Percentiles rank a stretch among this genome's conserved stretches.
Evolutionary conservation across 2,888 invertebrate genomes (phyloP).

Genomic region (Trypoxylon attenuatum): DNA sequence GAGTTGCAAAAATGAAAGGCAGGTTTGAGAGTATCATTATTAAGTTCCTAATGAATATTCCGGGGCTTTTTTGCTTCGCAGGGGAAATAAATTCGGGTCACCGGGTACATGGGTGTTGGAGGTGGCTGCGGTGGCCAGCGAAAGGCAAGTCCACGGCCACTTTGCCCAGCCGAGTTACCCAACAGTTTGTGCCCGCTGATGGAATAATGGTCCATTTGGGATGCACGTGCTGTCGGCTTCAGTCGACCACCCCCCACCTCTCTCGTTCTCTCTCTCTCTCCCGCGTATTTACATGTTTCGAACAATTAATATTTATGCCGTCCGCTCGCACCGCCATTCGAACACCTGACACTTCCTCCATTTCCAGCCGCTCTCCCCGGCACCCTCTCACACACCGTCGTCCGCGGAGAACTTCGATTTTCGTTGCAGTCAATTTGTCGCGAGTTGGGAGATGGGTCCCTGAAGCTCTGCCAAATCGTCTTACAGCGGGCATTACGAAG

Average conservation of each 20-base stretch:
- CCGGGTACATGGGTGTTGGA: no score
- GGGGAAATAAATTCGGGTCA: no score
- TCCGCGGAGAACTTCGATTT: constrained; percentile 10
- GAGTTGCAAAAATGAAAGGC: no score
- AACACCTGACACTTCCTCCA: constrained; percentile 16
- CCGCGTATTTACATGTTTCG: constrained; percentile 70
- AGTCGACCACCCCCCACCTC: constrained; percentile 51
- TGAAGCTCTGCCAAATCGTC: not conserved
- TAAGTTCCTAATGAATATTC: no score
- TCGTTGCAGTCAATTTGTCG: constrained; percentile 6
- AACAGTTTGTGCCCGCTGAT: constrained; percentile 71
- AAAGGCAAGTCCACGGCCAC: constrained; percentile 46
- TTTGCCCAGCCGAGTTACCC: constrained; percentile 66
- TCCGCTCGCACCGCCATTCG: constrained; percentile 28
- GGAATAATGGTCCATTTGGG: constrained; percentile 73
- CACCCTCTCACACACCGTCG: not conserved
- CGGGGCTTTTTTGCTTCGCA: no score
- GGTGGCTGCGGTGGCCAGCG: no score
- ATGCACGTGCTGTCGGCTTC: constrained; percentile 71
- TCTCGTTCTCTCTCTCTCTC: constrained; percentile 42
- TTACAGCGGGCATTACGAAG: not conserved
- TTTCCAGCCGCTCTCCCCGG: constrained; percentile 1
- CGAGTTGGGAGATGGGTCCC: not conserved
- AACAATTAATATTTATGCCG: constrained; percentile 72
- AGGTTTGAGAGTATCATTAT: no score